These are phyloP conservation scores for Alosa alosa DNA, from an alignment of 2,113 vertebrate species.

Conservation along the genomic window DNA sequence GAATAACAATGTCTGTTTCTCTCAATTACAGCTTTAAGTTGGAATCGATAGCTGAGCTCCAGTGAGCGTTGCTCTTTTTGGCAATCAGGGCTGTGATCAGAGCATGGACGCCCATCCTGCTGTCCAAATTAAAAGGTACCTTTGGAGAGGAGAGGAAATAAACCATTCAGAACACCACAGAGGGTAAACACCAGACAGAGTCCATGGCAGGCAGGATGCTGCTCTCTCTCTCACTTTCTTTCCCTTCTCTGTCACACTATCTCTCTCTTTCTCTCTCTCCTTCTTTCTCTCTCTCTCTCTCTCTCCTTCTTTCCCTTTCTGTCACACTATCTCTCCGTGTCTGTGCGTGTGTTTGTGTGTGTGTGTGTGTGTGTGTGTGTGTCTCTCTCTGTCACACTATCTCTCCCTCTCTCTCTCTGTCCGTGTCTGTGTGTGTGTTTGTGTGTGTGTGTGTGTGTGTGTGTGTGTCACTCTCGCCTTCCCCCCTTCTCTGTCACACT, in stretches of 20 bases:
- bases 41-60: constrained; percentile 76
- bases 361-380: too few relatives aligned
- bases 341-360: too few relatives aligned
- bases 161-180: constrained; percentile 40
- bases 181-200: constrained; percentile 51
- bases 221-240: constrained; percentile 30
- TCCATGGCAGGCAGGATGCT: neutral
- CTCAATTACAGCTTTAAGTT: constrained; percentile 78
- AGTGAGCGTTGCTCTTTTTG: constrained; percentile 49
- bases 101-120: constrained; percentile 54
- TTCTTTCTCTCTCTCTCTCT: constrained; percentile 40
- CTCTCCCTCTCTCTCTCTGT: constrained; percentile 43
- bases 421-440: too few relatives aligned
- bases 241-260: constrained; percentile 40
- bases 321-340: constrained; percentile 37
- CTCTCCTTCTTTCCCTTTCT: too few relatives aligned
- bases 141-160: neutral
- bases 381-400: constrained; percentile 48
- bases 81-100: constrained; percentile 64
- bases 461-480: neutral
- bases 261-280: constrained; percentile 42
- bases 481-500: neutral
- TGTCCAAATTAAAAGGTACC: constrained; percentile 68
- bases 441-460: too few relatives aligned
- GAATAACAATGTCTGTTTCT: constrained; percentile 79